These are phyloP conservation scores for Phylloscopus trochiloides DNA, from an alignment of 2,113 vertebrate species.

Conservation along the genomic window DNA sequence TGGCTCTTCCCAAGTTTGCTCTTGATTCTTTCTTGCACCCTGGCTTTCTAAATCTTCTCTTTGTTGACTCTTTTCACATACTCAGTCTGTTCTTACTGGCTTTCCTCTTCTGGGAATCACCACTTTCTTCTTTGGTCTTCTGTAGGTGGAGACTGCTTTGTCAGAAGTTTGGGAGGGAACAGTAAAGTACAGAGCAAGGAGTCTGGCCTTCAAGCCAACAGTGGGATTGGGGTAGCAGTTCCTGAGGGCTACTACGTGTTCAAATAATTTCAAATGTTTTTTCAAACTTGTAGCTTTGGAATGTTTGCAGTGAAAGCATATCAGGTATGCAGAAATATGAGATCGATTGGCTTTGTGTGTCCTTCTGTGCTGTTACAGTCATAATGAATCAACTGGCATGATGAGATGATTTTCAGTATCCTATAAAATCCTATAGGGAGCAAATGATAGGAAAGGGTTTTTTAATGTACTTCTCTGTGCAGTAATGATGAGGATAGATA, in stretches of 20 bases:
- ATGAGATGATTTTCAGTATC: not conserved
- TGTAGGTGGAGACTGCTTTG: not conserved
- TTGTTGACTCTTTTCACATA: not conserved
- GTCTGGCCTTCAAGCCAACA: not conserved
- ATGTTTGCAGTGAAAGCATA: not conserved
- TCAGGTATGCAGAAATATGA: not conserved
- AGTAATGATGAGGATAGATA: not conserved
- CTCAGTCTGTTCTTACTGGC: not conserved
- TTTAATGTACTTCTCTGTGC: not conserved
- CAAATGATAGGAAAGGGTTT: not conserved
- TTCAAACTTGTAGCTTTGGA: not conserved
- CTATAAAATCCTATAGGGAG: not conserved
- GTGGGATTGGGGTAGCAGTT: not conserved
- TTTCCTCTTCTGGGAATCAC: not conserved
- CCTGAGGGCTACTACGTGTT: rapidly evolving
- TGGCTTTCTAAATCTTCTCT: not conserved
- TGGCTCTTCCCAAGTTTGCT: not conserved
- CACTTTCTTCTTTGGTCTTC: not conserved
- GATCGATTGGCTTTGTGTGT: not conserved
- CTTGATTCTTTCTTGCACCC: not conserved
- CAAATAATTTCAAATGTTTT: not conserved
- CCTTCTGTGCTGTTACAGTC: not conserved
- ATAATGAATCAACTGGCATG: not conserved
- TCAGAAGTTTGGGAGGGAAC: not conserved
- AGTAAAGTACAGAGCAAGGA: not conserved